These are phyloP conservation scores for Parasteatoda lunata DNA, from an alignment of 2,888 invertebrate genomes.

Conservation along the genomic window DNA sequence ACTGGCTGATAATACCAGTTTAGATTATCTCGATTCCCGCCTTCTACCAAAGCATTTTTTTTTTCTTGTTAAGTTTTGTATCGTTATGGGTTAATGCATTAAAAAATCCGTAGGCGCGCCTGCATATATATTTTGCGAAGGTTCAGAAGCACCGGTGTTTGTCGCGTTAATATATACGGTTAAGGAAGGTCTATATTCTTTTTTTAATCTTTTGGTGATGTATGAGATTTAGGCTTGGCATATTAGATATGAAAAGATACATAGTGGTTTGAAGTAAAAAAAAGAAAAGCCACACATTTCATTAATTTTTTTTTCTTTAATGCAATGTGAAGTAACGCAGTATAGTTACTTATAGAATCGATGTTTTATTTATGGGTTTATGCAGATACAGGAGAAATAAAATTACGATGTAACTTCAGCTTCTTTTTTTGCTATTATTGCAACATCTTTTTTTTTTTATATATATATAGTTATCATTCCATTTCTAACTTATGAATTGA, in stretches of 20 bases:
- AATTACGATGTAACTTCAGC: no score
- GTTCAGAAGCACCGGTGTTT: conserved; percentile 42
- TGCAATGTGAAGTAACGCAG: no score
- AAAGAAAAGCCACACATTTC: no score
- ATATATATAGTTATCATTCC: no score
- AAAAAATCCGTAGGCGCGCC: conserved; percentile 38
- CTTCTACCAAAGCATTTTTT: not conserved
- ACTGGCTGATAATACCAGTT: conserved; percentile 45
- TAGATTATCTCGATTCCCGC: conserved; percentile 14
- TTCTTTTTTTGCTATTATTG: no score
- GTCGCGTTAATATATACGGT: conserved; percentile 50
- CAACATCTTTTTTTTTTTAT: no score
- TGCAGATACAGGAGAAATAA: no score
- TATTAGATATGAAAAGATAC: conserved; percentile 10
- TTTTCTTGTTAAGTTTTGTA: conserved; percentile 15
- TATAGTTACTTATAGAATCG: no score
- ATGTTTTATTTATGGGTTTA: no score
- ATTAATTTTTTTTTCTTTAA: no score
- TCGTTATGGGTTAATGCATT: conserved; percentile 26
- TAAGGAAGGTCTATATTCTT: conserved; percentile 26
- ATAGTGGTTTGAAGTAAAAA: not conserved
- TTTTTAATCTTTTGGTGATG: conserved; percentile 31
- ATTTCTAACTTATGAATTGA: no score
- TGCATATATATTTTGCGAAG: conserved; percentile 33
- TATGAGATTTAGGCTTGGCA: conserved; percentile 45